Percentiles rank a stretch among this genome's conserved stretches.
Evolutionary conservation across 2,113 vertebrate species (phyloP).

Genomic region (Helogale parvula): DNA sequence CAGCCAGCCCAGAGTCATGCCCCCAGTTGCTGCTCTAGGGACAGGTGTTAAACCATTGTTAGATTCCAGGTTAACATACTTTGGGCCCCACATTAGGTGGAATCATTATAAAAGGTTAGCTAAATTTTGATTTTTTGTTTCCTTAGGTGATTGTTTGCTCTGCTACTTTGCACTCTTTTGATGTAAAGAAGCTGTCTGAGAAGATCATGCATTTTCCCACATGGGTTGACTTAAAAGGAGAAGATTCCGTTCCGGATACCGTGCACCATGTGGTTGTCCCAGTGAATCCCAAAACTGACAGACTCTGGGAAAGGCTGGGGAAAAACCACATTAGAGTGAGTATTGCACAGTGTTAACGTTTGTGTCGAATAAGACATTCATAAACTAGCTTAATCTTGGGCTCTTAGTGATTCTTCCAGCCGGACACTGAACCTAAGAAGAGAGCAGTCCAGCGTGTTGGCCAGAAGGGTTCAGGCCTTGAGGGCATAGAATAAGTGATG

Average conservation of each 20-base stretch:
- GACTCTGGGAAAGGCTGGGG: constrained; percentile 92
- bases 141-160: constrained; percentile 98
- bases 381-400: background rate
- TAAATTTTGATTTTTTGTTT: background rate
- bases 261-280: constrained; percentile 97
- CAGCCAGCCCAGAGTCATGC: accelerated
- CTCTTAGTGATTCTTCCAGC: background rate
- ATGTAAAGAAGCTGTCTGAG: constrained; percentile 98
- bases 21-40: background rate
- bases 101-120: background rate
- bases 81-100: background rate
- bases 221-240: constrained; percentile 98
- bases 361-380: background rate
- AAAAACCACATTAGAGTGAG: constrained; percentile 94
- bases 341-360: accelerated
- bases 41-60: too few relatives aligned
- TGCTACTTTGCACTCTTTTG: constrained; percentile 97
- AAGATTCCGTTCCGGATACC: constrained; percentile 97
- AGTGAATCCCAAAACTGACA: constrained; percentile 95
- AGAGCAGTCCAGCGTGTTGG: too few relatives aligned
- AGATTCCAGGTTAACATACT: background rate
- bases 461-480: background rate
- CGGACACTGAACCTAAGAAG: background rate
- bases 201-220: constrained; percentile 99
- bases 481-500: background rate